A percentile compares a stretch with the other conserved stretches of the same genome.
These are phyloP conservation scores for Clamator glandarius DNA, from an alignment of 2,797 vertebrate genomes.

Conservation along the genomic window DNA sequence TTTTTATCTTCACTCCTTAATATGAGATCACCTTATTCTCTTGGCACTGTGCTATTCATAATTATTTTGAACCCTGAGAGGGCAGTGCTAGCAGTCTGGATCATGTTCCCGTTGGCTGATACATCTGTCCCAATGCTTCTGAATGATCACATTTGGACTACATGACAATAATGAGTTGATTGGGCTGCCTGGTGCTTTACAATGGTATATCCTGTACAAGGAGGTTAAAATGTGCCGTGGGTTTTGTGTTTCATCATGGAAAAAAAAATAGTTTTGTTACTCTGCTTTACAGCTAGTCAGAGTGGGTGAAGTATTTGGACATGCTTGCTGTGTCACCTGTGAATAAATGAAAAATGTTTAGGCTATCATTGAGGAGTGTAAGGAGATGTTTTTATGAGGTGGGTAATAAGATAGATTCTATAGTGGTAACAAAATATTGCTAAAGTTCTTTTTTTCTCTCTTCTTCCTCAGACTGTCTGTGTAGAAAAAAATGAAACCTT, in stretches of 20 bases:
- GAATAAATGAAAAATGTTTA: background rate
- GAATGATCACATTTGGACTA: background rate
- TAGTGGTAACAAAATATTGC: background rate
- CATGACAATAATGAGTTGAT: background rate
- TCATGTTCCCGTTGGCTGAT: background rate
- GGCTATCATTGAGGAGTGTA: background rate
- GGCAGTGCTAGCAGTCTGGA: background rate
- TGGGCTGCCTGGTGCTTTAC: background rate
- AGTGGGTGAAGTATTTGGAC: background rate
- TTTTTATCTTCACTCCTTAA: background rate
- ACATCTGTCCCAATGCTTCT: background rate
- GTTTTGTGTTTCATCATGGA: background rate
- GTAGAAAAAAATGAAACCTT: conserved; percentile 94
- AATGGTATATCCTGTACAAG: background rate
- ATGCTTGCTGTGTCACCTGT: background rate
- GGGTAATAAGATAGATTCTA: background rate
- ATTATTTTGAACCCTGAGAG: background rate
- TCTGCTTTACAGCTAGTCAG: background rate
- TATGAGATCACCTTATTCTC: background rate
- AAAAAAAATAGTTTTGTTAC: background rate
- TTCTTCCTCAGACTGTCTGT: conserved; percentile 87
- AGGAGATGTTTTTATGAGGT: background rate
- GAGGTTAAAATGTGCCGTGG: background rate
- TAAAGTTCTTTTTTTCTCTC: background rate
- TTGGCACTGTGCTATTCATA: background rate